phyloP scores from a whole-genome alignment of 2,888 invertebrate genomes.

The Trileptium ribeirensis region DNA sequence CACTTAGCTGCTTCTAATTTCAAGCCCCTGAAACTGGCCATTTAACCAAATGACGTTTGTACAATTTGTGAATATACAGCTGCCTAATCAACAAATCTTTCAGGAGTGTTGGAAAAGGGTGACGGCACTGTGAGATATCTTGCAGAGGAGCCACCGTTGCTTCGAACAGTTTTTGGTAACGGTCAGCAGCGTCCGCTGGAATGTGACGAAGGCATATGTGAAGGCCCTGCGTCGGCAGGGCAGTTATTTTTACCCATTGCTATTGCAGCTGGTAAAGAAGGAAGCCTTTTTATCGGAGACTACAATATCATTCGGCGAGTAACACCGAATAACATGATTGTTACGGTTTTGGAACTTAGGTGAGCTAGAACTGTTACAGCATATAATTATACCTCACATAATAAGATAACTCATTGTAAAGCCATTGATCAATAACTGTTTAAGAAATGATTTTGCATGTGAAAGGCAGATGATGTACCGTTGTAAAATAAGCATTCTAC shows the following conservation, averaged over 20 bases:
- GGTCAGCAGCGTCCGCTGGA: slow-evolving; percentile 78
- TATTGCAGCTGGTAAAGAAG: slow-evolving; percentile 87
- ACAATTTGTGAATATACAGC: too few species aligned
- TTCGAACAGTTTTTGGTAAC: slow-evolving; percentile 82
- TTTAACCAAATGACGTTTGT: too few species aligned
- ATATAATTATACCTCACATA: slow-evolving; percentile 55
- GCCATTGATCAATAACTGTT: too few species aligned
- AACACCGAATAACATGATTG: slow-evolving; percentile 78
- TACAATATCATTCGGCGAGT: slow-evolving; percentile 59
- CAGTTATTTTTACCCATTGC: slow-evolving; percentile 83
- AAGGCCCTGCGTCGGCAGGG: slow-evolving; percentile 43
- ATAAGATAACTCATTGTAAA: neutral
- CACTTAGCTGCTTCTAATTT: too few species aligned
- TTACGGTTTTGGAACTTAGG: slow-evolving; percentile 79
- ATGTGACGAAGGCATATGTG: slow-evolving; percentile 56
- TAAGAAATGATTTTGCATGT: too few species aligned
- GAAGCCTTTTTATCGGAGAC: slow-evolving; percentile 68
- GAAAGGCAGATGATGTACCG: too few species aligned
- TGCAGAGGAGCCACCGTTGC: slow-evolving; percentile 76
- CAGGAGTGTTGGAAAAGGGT: slow-evolving; percentile 89
- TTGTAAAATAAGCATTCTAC: too few species aligned
- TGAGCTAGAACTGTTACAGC: slow-evolving; percentile 48
- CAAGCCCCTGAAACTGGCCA: too few species aligned
- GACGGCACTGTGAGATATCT: slow-evolving; percentile 89
- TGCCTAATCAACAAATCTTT: too few species aligned